phyloP scores from a whole-genome alignment of 2,888 invertebrate species.

The Drosophila longiperda region DNA sequence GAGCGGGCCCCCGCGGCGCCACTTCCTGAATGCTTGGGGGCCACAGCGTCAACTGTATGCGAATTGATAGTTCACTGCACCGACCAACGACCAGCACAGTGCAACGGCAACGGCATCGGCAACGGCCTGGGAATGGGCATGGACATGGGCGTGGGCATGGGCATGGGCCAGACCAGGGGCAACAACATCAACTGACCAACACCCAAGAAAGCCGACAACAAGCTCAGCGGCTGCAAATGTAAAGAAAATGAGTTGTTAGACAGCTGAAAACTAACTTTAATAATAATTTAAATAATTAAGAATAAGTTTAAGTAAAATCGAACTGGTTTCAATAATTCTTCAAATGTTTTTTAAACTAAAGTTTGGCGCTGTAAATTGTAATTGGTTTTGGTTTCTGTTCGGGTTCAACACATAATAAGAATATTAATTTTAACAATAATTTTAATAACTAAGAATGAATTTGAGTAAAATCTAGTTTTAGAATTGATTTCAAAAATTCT shows the following conservation, averaged over 20 bases:
- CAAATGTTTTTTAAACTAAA: not conserved
- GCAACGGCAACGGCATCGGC: constrained; percentile 1
- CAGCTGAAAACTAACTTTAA: not conserved
- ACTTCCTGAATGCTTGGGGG: constrained; percentile 84
- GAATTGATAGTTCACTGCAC: constrained; percentile 75
- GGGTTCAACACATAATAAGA: not conserved
- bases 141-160: not conserved
- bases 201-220: constrained; percentile 18
- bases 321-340: not conserved
- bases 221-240: constrained; percentile 23
- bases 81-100: constrained; percentile 14
- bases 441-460: no score
- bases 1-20: constrained; percentile 85
- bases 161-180: constrained; percentile 2
- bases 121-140: not conserved
- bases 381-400: not conserved
- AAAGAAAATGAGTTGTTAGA: not conserved
- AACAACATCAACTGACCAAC: constrained; percentile 26
- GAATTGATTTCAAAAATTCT: no score
- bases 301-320: not conserved
- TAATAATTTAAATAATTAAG: not conserved
- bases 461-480: no score
- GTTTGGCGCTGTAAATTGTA: not conserved
- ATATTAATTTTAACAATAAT: not conserved
- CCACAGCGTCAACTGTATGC: constrained; percentile 83